These are phyloP conservation scores for Nomada hirtipes DNA, from an alignment of 2,888 invertebrate genomes.

Conservation along the genomic window DNA sequence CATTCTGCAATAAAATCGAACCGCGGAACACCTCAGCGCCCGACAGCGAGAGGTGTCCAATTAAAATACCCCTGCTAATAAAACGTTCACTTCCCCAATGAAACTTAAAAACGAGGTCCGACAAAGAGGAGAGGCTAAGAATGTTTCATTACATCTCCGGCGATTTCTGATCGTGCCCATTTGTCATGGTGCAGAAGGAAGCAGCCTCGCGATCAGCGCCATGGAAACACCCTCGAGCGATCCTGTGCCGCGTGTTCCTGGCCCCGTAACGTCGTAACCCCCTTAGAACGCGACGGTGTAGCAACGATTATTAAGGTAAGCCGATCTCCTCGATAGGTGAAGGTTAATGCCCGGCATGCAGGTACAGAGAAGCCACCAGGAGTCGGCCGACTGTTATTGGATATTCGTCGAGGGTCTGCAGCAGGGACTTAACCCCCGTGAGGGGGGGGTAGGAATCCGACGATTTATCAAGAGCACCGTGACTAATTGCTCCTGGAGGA, in stretches of 20 bases:
- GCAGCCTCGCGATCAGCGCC: constrained; percentile 67
- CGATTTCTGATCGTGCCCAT: constrained; percentile 73
- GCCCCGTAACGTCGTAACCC: constrained; percentile 69
- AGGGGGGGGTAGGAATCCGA: constrained; percentile 56
- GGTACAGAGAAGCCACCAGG: constrained; percentile 42
- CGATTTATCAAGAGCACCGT: constrained; percentile 74
- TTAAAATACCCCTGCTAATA: neutral
- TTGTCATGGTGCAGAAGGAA: constrained; percentile 50
- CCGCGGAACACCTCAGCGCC: too few relatives aligned
- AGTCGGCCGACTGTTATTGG: constrained; percentile 70
- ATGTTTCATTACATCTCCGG: constrained; percentile 81
- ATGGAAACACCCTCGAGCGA: constrained; percentile 81
- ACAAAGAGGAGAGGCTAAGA: constrained; percentile 67
- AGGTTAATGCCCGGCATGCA: constrained; percentile 71
- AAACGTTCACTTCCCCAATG: neutral
- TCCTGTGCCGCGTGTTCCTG: constrained; percentile 46
- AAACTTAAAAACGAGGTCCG: neutral
- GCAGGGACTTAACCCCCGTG: constrained; percentile 45
- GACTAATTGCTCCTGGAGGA: constrained; percentile 68
- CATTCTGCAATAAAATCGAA: neutral
- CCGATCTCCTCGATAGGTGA: constrained; percentile 79
- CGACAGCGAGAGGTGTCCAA: too few relatives aligned
- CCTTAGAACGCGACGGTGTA: constrained; percentile 68
- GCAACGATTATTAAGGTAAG: constrained; percentile 83
- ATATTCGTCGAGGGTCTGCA: constrained; percentile 66